phyloP scores from a whole-genome alignment of 2,888 invertebrate genomes.

The Meghimatium bilineatum region DNA sequence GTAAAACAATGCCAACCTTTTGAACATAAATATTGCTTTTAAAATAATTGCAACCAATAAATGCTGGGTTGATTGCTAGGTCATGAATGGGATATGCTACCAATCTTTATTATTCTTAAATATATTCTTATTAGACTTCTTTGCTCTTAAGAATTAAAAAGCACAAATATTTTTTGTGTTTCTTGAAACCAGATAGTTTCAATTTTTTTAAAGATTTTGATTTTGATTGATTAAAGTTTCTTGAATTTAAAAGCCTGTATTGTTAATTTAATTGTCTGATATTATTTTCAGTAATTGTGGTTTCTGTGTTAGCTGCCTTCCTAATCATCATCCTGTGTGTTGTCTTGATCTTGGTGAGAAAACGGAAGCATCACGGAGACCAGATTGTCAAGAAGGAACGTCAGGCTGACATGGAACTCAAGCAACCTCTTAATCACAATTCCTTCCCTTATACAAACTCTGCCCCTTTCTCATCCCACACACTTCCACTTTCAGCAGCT shows the following conservation, averaged over 20 bases:
- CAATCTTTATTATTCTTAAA: no score
- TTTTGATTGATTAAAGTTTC: neutral
- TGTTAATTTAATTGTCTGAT: neutral
- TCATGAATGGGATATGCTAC: no score
- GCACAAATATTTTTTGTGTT: no score
- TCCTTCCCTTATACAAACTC: slow-evolving; percentile 35
- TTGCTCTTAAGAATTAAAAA: no score
- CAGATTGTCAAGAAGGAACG: slow-evolving; percentile 59
- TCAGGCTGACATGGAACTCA: slow-evolving; percentile 62
- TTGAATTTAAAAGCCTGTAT: neutral
- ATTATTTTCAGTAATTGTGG: slow-evolving; percentile 60
- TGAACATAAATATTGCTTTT: no score
- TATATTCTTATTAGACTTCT: no score
- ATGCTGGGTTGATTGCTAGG: no score
- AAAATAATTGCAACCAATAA: no score
- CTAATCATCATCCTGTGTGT: slow-evolving; percentile 62
- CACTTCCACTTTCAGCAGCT: slow-evolving; percentile 17
- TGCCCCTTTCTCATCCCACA: slow-evolving; percentile 49
- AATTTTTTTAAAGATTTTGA: neutral
- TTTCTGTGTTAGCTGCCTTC: slow-evolving; percentile 60
- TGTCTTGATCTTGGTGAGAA: slow-evolving; percentile 60
- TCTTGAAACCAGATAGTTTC: neutral
- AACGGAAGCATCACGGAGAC: slow-evolving; percentile 53
- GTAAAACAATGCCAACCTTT: no score
- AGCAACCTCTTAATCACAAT: slow-evolving; percentile 61